These are phyloP conservation scores for Onthophagus sagittarius DNA, from an alignment of 2,888 invertebrate species.

Conservation along the genomic window DNA sequence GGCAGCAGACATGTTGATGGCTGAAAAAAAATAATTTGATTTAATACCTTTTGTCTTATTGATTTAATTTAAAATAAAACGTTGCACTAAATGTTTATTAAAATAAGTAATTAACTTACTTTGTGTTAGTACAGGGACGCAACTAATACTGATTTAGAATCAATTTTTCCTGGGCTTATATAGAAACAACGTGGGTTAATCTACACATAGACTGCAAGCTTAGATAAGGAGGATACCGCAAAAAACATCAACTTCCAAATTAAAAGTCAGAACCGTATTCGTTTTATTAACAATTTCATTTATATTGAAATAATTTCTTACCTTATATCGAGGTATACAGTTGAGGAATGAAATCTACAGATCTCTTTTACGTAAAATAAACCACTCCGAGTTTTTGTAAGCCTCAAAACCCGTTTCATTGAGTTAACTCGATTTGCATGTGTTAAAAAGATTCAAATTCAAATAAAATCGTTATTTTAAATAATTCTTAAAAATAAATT, in stretches of 20 bases:
- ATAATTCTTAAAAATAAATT: neutral
- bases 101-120: neutral
- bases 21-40: conserved; percentile 6
- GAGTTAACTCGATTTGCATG: neutral
- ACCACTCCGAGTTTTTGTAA: neutral
- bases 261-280: neutral
- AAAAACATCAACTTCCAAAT: neutral
- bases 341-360: neutral
- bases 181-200: neutral
- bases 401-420: neutral
- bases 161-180: neutral
- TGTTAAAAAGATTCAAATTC: neutral
- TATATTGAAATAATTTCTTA: neutral
- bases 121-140: neutral
- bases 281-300: too few relatives aligned
- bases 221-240: neutral
- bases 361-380: neutral
- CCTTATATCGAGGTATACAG: neutral
- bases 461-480: neutral
- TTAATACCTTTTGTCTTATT: neutral
- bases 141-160: neutral
- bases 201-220: neutral
- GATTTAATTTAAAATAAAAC: neutral
- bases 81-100: neutral
- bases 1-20: conserved; percentile 15